Evolutionary conservation across 1,140 invertebrate species (phyloP), one percentile per base, ranked within the genome.

Genomic region (Bombyx mandarina): DNA sequence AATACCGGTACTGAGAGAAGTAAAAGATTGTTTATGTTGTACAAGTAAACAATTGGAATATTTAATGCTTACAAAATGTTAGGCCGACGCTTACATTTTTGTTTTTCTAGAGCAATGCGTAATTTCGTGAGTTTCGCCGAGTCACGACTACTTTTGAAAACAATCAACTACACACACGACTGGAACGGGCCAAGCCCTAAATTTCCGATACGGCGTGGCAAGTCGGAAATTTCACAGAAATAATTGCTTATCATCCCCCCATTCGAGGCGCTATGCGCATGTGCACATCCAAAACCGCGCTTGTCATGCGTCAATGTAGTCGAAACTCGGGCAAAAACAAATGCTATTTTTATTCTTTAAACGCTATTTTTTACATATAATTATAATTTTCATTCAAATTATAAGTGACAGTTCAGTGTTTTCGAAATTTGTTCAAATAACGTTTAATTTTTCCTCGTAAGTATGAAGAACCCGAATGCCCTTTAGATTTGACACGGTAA

Each of bases 201-300:
- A 62, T 61, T 62, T 67, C 63, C 65, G 67, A 74, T 59, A 66
- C 58, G 56, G 58, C 55, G 68, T 62, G 63, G 52, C 61, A 61
- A 64, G 58, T 59, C 78, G 78, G 80, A 83, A 77, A 81, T 77
- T 71, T 71, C 66, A 74, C 62, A 61, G 58, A 67, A 73, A 71
- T 75, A 71, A 82, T 78, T 73, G 73, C 72, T 70, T 64, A 57
- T 51, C 60, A 50, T 50, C 52, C 46, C 43, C 18, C 48, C 8
- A 9, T 8, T 3, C 7, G 42, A 9, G 43, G 4, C 50, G 10
- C 12, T 69, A 4, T 43, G 63, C 80, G 80, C 80, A 81, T 77
- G 75, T 61, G 77, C 64, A 44, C 46, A 51, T 44, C 42, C 57
- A 58, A 58, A 45, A 51, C 63, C 70, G 78, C 77, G 80, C 80